Evolutionary conservation across 2,797 vertebrate species (phyloP), one percentile per base, ranked within the genome.

Genomic region (Acipenser transmontanus): DNA sequence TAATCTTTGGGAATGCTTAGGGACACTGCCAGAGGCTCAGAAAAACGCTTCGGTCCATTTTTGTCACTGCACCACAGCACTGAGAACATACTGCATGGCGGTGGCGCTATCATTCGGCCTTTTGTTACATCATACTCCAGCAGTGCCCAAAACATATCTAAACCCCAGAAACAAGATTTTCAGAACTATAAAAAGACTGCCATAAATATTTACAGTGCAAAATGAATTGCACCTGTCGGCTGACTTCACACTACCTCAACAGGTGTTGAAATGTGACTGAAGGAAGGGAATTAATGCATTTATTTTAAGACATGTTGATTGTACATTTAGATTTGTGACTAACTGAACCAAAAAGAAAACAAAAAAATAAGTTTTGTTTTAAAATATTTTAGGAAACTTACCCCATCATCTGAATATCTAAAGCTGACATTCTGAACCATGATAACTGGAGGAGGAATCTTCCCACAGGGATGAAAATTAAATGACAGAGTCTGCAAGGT

Each of bases 381-480:
- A 34, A 54, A 9, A n/a, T n/a, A 54, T 54, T 9, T 54, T 54
- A 11, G 49, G 1, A 8, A 8, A 84, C 95, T 88, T 78, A 99
- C 97, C 78, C 91, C 91, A 5, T 92, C 89, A 62, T 94, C 88
- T 0, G 87, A 93, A 78, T 99, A 99, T 74, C 84, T 95, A 86
- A 99, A 99, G 91, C 96, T 98, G 83, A 99, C 97, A 0, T 99
- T 95, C 84, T 99, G 97, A 81, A 99, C 97, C 97, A 99, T 99
- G 80, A 99, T 98, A 81, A 99, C 97, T 1, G 97, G 97, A 69
- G 97, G 97, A 54, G 97, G 97, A 67, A 99, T 98, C 88, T 98
- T 98, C 77, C 97, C 97, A 88, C 97, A 99, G 7, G 97, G 87
- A 1, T 93, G 95, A 87, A 99, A 99, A 85, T 81, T 94, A 90